Evolutionary conservation across 2,797 vertebrate species (phyloP), one percentile per base, ranked within the genome.

Genomic region (Potorous gilbertii): DNA sequence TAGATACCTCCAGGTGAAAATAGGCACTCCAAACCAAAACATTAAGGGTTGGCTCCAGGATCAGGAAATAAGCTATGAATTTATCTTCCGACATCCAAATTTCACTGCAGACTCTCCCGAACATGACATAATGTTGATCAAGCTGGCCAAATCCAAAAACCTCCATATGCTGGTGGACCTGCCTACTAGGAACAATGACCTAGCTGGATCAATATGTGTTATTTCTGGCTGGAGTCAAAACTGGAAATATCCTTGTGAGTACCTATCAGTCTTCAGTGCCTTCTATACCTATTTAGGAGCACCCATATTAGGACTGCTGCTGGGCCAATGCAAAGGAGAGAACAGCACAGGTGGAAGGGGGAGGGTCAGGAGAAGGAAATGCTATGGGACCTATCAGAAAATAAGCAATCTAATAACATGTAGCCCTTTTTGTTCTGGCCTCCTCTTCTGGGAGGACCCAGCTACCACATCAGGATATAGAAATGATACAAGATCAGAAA

Each of bases 51-150:
- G 74, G 74, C 21, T 46, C 74, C 34, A 24, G 34, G 40, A 66
- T 46, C 34, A 27, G 55, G 46, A 81, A 34, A 18, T 92, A 92
- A 92, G 91, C 56, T 34, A 18, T 13, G 56, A 81, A 81, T 57
- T 95, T 92, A 91, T 91, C 14, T 2, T 96, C 40, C 90, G 56
- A 74, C 54, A 95, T 55, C 95, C 93, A 94, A 66, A 94, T 91
- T 96, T 97, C 54, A 96, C 56, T 28, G 4, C 9, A 46, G 87
- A 93, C 93, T 97, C 94, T 92, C 92, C 92, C 8, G 87, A 95
- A 29, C 95, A 92, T 95, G 94, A 93, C 62, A 55, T 97, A 87
- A 87, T 92, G 94, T 94, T 95, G 56, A 90, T 97, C 94, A 96
- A 94, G 57, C 16, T 97, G 92, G 55, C 8, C 5, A 54, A 54